Conservation (phyloP, 1,140 invertebrate species). For the Pseudomyrmex flavicornis region DNA sequence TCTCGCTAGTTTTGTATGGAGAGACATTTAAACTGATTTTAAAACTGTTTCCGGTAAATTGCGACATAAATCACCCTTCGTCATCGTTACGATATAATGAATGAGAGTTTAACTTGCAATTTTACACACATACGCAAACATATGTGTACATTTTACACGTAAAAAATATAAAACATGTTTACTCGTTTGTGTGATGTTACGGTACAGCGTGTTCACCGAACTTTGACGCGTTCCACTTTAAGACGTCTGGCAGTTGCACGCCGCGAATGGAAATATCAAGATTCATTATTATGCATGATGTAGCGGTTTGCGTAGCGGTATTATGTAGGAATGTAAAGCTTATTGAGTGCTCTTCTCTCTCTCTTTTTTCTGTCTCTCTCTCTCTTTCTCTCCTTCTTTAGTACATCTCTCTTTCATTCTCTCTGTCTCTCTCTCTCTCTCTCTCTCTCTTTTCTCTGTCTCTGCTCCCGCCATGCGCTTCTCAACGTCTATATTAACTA, state of each 20-base stretch:
- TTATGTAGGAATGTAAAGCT: constrained; percentile 48
- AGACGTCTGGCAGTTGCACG: background rate
- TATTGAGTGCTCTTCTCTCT: background rate
- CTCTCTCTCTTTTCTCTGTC: too few species aligned
- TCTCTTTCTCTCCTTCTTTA: background rate
- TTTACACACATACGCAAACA: too few species aligned
- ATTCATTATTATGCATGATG: constrained; percentile 28
- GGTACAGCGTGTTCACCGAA: background rate
- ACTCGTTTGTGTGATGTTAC: background rate
- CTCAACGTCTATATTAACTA: constrained; percentile 19
- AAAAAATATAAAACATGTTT: background rate
- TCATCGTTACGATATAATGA: too few species aligned
- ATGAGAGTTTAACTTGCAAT: too few species aligned
- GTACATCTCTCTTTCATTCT: background rate
- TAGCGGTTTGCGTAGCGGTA: constrained; percentile 3
- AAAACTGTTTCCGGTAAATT: too few species aligned
- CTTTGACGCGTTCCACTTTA: constrained; percentile 8
- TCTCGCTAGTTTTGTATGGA: too few species aligned
- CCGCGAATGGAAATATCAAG: constrained; percentile 4
- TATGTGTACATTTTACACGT: background rate
- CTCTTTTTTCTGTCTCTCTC: background rate
- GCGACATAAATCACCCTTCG: too few species aligned
- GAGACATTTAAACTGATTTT: too few species aligned
- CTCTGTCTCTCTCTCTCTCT: too few species aligned
- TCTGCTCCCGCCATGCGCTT: constrained; percentile 30